phyloP scores from a whole-genome alignment of 2,888 invertebrate genomes.

The Rotaria socialis region DNA sequence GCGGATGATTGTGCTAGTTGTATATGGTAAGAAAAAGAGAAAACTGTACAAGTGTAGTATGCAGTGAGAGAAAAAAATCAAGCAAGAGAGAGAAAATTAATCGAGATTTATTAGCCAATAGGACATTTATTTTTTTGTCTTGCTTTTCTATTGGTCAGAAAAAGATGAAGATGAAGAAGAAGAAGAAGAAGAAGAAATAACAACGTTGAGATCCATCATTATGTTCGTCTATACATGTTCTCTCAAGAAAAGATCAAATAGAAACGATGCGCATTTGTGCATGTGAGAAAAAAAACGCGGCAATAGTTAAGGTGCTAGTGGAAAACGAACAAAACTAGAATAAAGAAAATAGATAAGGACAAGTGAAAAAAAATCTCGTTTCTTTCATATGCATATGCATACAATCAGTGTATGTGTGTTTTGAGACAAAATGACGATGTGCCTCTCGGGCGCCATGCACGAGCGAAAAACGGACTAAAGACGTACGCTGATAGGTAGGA shows the following conservation, averaged over 20 bases:
- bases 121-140: not conserved
- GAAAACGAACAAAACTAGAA: not conserved
- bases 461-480: constrained; percentile 1
- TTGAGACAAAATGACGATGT: not conserved
- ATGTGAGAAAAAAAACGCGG: not conserved
- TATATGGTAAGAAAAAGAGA: constrained; percentile 21
- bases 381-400: not conserved
- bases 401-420: constrained; percentile 18
- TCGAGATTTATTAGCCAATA: not conserved
- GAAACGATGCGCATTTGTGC: not conserved
- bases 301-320: constrained; percentile 13
- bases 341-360: not conserved
- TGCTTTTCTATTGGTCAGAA: not conserved
- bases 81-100: not conserved
- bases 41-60: not conserved
- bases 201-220: not conserved
- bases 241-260: not conserved
- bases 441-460: constrained; percentile 1
- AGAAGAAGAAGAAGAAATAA: not conserved
- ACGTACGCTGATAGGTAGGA: not conserved
- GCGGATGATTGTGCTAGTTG: not conserved
- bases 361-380: not conserved
- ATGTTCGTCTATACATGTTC: not conserved
- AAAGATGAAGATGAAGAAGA: not conserved
- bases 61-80: not conserved